Evolutionary conservation across 2,113 vertebrate species (phyloP).

Genomic region (Lagopus muta): DNA sequence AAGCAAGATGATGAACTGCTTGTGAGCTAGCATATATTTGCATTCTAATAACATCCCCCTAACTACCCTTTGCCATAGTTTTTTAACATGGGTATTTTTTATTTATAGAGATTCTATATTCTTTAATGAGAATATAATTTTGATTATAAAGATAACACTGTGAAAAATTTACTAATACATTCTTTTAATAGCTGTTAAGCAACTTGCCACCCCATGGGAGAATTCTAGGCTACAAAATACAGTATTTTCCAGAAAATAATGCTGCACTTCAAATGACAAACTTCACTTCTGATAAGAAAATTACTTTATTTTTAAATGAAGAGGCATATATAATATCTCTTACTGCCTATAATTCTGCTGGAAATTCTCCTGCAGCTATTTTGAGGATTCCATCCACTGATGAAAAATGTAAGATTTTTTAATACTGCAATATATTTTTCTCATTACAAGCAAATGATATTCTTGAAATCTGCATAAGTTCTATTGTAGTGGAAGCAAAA

Average conservation of each 20-base stretch:
- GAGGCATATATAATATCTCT: conserved; percentile 63
- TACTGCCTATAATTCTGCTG: conserved; percentile 71
- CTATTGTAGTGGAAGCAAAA: background rate
- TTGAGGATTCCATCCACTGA: conserved; percentile 74
- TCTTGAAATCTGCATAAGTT: background rate
- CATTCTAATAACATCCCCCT: no score
- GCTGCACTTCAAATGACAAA: background rate
- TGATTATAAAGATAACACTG: background rate
- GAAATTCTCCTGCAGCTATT: conserved; percentile 64
- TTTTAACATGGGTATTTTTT: background rate
- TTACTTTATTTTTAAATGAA: conserved; percentile 49
- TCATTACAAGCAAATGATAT: background rate
- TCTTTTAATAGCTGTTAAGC: conserved; percentile 35
- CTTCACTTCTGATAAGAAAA: background rate
- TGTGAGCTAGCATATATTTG: background rate
- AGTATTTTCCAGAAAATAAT: conserved; percentile 68
- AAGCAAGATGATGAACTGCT: background rate
- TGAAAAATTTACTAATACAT: background rate
- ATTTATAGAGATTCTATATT: background rate
- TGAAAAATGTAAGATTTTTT: conserved; percentile 63
- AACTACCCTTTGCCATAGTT: background rate
- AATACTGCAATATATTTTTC: background rate
- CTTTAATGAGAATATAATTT: background rate
- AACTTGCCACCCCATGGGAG: conserved; percentile 43
- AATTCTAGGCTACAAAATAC: conserved; percentile 73